Evolutionary conservation across 2,888 invertebrate genomes (phyloP).

Genomic region (Thysanoteuthis rhombus): DNA sequence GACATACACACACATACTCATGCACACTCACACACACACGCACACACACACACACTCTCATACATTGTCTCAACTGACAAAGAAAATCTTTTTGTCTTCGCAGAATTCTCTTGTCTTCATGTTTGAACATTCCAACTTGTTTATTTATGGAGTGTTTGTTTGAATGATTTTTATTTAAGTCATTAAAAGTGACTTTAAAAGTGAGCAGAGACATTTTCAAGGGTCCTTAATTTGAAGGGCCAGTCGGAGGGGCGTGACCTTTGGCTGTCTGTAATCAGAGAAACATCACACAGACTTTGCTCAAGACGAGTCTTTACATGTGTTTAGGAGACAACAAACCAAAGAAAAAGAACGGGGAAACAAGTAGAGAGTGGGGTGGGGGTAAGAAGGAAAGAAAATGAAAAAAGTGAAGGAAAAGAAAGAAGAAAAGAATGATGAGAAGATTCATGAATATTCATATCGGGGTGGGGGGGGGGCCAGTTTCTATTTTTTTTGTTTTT

Average conservation of each 20-base stretch:
- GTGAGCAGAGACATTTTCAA: neutral
- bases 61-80: neutral
- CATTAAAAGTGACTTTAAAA: neutral
- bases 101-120: neutral
- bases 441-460: neutral
- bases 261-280: neutral
- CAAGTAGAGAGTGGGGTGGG: neutral
- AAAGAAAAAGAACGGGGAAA: neutral
- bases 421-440: neutral
- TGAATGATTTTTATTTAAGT: neutral
- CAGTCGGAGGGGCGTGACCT: slow-evolving; percentile 1
- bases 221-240: neutral
- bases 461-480: too few relatives aligned
- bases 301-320: neutral
- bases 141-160: neutral
- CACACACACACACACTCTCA: neutral
- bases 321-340: neutral
- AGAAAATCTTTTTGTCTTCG: neutral
- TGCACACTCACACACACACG: neutral
- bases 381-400: neutral
- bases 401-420: neutral
- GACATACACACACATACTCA: neutral
- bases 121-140: neutral
- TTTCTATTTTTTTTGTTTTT: too few relatives aligned
- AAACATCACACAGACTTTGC: neutral